phyloP scores from a whole-genome alignment of 2,797 vertebrate genomes.

The Sternarchorhynchus goeldii region DNA sequence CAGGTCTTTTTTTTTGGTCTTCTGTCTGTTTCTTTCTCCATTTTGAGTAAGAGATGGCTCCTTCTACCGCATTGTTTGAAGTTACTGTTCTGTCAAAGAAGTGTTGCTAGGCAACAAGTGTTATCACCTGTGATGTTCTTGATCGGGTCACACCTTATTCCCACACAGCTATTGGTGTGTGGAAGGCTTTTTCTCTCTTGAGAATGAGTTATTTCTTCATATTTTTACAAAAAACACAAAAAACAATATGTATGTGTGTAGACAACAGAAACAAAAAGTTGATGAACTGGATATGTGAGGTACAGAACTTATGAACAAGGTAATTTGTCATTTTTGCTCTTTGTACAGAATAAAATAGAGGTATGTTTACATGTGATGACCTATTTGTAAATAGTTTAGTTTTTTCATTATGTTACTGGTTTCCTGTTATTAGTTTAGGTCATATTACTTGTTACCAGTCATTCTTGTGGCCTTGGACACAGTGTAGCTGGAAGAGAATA shows the following conservation, averaged over 20 bases:
- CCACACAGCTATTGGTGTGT: not conserved
- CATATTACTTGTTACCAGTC: not conserved
- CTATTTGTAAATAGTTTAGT: not conserved
- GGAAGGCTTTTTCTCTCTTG: not conserved
- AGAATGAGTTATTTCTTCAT: not conserved
- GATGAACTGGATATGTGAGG: too few species aligned
- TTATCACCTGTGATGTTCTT: conserved; percentile 24
- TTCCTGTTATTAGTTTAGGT: conserved; percentile 55
- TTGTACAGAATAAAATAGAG: too few species aligned
- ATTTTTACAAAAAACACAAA: not conserved
- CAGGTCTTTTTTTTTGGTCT: not conserved
- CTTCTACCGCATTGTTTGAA: not conserved
- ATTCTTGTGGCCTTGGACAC: not conserved
- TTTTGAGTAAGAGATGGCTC: not conserved
- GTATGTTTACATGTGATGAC: too few species aligned
- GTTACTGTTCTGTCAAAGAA: conserved; percentile 10
- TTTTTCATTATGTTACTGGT: not conserved
- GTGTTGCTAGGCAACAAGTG: conserved; percentile 24
- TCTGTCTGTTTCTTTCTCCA: not conserved
- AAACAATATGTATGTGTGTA: too few species aligned
- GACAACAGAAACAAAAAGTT: too few species aligned
- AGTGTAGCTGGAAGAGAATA: not conserved
- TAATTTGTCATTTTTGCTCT: too few species aligned
- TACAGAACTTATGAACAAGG: too few species aligned
- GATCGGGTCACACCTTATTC: conserved; percentile 13